Evolutionary conservation across 1,140 invertebrate genomes (phyloP), one percentile per base, ranked within the genome.

Genomic region (Brachionus manjavacas): DNA sequence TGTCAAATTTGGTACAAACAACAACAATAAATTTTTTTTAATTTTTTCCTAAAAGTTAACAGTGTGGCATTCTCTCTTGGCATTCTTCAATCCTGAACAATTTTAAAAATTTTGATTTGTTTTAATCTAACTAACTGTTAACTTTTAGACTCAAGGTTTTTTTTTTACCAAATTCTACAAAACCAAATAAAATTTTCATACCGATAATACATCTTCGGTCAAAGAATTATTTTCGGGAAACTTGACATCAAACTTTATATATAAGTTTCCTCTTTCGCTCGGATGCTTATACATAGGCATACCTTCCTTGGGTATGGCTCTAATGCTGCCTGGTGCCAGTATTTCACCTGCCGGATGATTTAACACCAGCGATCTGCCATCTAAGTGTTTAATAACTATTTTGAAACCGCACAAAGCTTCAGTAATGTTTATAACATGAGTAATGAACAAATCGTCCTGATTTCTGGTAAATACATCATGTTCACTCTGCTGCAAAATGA

Each of bases 271-370:
- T 87, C 95, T 95, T 86, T 96, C 95, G 88, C 95, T 95, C 35
- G 95, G 95, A 91, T 96, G 95, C 88, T 95, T 95, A 87, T 95
- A 95, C 85, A 93, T 92, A 0, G 96, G 96, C 96, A 98, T 98
- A 85, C 95, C 95, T 91, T 97, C 96, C 86, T 93, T 93, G 80
- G 93, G 85, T 68, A 98, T 92, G 88, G 93, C 95, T 89, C 96
- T 96, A 64, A 80, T 64, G 16, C 7, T 35, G 35, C 84, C 84
- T 25, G 72, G 74, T 14, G 84, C 20, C 11, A 79, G 39, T 46
- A 68, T 41, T 85, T 87, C 86, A 91, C 94, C 94, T 28, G 95
- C 94, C 86, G 94, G 90, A 12, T 93, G 91, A 66, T 94, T 93
- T 83, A 97, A 92, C 16, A 97, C 91, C 85, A 98, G 91, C 89